These are phyloP conservation scores for Mythimna ferrago DNA, from an alignment of 2,888 invertebrate genomes.

Conservation along the genomic window DNA sequence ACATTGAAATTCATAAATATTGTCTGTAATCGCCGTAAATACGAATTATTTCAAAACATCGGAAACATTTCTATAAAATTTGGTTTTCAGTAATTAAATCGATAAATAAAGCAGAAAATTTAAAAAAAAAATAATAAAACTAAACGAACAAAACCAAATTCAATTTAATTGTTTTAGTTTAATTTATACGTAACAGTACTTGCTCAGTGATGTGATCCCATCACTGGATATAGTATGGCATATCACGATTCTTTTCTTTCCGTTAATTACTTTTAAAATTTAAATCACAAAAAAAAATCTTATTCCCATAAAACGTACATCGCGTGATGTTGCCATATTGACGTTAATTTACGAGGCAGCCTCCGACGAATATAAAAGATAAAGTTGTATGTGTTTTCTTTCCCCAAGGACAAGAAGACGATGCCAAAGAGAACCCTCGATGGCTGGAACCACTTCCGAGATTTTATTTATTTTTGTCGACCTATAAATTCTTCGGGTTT, in stretches of 20 bases:
- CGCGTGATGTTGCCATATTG: slow-evolving; percentile 71
- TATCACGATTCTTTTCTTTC: slow-evolving; percentile 42
- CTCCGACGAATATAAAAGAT: slow-evolving; percentile 64
- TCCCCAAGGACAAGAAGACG: slow-evolving; percentile 80
- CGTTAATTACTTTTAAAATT: background rate
- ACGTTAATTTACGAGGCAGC: slow-evolving; percentile 61
- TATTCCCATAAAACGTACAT: slow-evolving; percentile 22
- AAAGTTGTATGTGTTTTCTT: slow-evolving; percentile 84
- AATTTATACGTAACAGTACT: background rate
- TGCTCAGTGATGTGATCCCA: slow-evolving; percentile 62
- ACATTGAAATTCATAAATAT: slow-evolving; percentile 1
- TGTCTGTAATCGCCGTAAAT: background rate
- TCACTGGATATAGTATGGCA: slow-evolving; percentile 64
- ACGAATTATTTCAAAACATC: background rate
- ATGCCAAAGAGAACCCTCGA: slow-evolving; percentile 65
- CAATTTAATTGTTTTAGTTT: slow-evolving; percentile 2
- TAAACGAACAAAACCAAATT: background rate
- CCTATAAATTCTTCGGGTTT: slow-evolving; percentile 70
- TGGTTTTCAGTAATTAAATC: background rate
- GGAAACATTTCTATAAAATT: background rate
- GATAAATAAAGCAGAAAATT: background rate
- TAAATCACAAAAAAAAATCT: background rate
- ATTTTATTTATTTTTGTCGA: slow-evolving; percentile 69
- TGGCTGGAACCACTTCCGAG: slow-evolving; percentile 63
- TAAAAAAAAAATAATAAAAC: background rate